Conservation (phyloP, 2,888 invertebrate genomes). For the Craniophora ligustri region DNA sequence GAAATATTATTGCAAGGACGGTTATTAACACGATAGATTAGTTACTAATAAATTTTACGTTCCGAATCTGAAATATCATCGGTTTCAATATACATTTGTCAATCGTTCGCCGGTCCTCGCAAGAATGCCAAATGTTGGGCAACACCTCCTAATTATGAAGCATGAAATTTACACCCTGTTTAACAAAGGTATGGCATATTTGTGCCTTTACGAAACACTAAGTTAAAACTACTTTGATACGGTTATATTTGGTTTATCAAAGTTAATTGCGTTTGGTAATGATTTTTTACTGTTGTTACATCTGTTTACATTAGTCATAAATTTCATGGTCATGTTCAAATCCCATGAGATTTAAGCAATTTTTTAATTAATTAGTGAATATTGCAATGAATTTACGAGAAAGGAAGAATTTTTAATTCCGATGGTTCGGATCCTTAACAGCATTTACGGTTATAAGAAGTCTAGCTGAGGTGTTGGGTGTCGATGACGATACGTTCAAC, state of each 20-base stretch:
- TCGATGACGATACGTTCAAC: too few relatives aligned
- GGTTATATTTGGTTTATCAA: conserved; percentile 21
- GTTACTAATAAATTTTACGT: conserved; percentile 3
- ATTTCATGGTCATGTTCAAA: conserved; percentile 2
- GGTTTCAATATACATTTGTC: conserved; percentile 29
- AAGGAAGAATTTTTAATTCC: too few relatives aligned
- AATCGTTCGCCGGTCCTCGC: conserved; percentile 24
- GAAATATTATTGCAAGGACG: neutral
- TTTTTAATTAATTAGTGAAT: too few relatives aligned
- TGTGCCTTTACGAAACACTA: conserved; percentile 40
- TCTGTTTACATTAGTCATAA: neutral
- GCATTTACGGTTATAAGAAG: too few relatives aligned
- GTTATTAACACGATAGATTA: neutral
- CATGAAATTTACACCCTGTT: conserved; percentile 59
- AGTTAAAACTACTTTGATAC: conserved; percentile 16
- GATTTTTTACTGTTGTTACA: conserved; percentile 3
- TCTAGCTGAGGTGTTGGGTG: too few relatives aligned
- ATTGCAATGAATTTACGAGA: too few relatives aligned
- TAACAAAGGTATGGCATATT: conserved; percentile 41
- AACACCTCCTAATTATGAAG: conserved; percentile 35
- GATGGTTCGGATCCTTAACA: too few relatives aligned
- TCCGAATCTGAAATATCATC: conserved; percentile 15
- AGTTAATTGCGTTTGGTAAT: conserved; percentile 27
- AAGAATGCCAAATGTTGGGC: conserved; percentile 25
- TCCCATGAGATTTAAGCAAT: too few relatives aligned